These are phyloP conservation scores for Pantherophis alleghaniensis DNA, from an alignment of 2,797 vertebrate genomes.

Conservation along the genomic window DNA sequence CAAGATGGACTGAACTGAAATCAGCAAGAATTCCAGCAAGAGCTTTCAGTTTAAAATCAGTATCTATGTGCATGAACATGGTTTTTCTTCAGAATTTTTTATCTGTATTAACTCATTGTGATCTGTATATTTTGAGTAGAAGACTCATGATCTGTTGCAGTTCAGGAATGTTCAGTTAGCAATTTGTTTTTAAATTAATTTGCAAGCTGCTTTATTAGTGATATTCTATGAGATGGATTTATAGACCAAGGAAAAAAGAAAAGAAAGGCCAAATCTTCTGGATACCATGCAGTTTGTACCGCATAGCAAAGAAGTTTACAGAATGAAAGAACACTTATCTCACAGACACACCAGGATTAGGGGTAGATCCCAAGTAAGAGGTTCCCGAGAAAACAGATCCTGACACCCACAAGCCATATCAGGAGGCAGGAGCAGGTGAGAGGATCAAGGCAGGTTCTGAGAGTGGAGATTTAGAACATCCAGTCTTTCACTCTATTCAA, in stretches of 20 bases:
- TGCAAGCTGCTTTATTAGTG: background rate
- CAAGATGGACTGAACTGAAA: background rate
- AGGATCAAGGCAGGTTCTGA: background rate
- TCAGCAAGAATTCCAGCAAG: background rate
- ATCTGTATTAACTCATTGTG: background rate
- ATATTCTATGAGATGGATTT: background rate
- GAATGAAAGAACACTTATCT: background rate
- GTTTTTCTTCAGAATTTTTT: background rate
- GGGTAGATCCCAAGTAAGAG: background rate
- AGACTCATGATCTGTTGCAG: background rate
- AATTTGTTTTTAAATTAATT: background rate
- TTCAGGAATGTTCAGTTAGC: background rate
- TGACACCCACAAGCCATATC: background rate
- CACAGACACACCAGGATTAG: background rate
- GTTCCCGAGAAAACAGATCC: background rate
- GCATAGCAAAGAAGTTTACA: background rate
- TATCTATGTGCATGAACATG: background rate
- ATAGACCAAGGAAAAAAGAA: background rate
- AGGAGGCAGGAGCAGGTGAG: background rate
- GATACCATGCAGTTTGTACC: background rate
- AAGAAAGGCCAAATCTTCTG: background rate
- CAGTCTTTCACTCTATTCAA: background rate
- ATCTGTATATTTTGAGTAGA: background rate
- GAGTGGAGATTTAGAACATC: background rate
- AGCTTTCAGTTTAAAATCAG: background rate